These are phyloP conservation scores for Corapipo altera DNA, from an alignment of 2,113 vertebrate species.

Conservation along the genomic window DNA sequence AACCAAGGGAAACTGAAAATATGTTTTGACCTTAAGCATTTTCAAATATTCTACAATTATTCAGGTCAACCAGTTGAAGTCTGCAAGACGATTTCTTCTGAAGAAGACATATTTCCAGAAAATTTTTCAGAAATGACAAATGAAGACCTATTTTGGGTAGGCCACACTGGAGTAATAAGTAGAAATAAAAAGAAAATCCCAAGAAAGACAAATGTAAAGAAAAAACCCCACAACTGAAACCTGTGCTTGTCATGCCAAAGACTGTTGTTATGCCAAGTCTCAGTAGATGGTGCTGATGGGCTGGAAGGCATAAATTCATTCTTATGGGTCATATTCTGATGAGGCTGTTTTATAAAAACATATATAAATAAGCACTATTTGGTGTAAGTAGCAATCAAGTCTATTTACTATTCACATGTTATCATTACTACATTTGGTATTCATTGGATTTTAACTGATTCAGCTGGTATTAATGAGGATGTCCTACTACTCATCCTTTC, in stretches of 20 bases:
- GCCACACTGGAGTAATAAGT: not conserved
- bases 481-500: conserved; percentile 18
- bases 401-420: conserved; percentile 55
- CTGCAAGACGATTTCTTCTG: not conserved
- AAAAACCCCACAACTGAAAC: not conserved
- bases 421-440: conserved; percentile 64
- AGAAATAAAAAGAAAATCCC: not conserved
- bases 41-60: not conserved
- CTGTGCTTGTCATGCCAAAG: not conserved
- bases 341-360: conserved; percentile 2
- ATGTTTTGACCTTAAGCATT: not conserved
- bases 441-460: conserved; percentile 59
- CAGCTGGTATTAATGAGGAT: conserved; percentile 59
- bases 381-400: conserved; percentile 56
- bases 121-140: not conserved
- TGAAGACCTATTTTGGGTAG: not conserved
- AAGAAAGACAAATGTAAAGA: not conserved
- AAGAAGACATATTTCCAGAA: not conserved
- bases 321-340: not conserved
- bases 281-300: conserved; percentile 71
- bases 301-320: conserved; percentile 19
- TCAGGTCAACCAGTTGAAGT: not conserved
- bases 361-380: conserved; percentile 44
- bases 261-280: not conserved
- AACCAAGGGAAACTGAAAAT: not conserved